A percentile compares a stretch with the other conserved stretches of the same genome.
phyloP scores from a whole-genome alignment of 30 jellyfish, hydroid and myxozoan species.

The Cassiopea andromeda region DNA sequence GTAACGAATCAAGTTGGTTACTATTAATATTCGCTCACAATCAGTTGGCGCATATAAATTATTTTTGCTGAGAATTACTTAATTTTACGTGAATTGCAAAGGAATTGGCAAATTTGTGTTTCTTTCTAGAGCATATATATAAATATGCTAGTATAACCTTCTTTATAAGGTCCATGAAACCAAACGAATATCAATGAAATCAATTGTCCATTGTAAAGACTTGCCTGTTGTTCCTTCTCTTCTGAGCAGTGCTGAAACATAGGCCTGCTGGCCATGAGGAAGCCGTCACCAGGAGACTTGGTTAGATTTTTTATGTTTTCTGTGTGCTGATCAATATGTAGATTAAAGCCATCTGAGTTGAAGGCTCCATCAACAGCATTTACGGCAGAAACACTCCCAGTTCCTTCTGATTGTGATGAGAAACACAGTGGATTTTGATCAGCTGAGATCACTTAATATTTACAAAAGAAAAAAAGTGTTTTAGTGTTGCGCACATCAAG shows the following conservation, averaged over 20 bases:
- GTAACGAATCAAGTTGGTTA: too few relatives aligned
- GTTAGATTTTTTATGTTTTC: conserved; percentile 26
- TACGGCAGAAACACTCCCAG: not conserved
- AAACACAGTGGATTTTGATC: not conserved
- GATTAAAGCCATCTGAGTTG: conserved; percentile 33
- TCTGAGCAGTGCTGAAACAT: conserved; percentile 33
- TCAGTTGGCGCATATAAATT: too few relatives aligned
- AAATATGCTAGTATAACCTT: too few relatives aligned
- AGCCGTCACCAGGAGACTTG: conserved; percentile 68
- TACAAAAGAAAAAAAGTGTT: too few relatives aligned
- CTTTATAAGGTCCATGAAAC: too few relatives aligned
- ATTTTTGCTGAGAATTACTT: too few relatives aligned
- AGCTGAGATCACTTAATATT: not conserved
- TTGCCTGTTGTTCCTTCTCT: not conserved
- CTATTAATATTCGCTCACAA: too few relatives aligned
- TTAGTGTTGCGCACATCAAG: too few relatives aligned
- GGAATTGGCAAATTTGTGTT: too few relatives aligned
- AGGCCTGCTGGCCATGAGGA: conserved; percentile 55
- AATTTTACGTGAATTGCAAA: too few relatives aligned
- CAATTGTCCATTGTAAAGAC: not conserved
- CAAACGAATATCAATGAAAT: too few relatives aligned
- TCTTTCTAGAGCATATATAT: too few relatives aligned
- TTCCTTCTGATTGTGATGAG: not conserved
- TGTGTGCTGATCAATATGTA: conserved; percentile 34
- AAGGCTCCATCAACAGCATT: not conserved